Conservation (phyloP, 2,888 invertebrate genomes). For the Catonia carolina region DNA sequence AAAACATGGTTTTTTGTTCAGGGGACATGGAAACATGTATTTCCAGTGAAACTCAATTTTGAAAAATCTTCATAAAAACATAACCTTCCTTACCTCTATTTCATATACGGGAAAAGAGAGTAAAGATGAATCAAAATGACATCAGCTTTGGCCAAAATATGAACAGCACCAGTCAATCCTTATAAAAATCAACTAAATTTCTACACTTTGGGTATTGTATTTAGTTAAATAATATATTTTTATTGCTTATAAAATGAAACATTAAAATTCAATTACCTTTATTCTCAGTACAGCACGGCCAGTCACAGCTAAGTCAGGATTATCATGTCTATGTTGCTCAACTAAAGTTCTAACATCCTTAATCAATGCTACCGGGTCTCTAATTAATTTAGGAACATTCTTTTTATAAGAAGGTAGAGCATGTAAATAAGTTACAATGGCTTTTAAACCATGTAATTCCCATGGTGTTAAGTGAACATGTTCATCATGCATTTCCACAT, state of each 20-base stretch:
- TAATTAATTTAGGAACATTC: slow-evolving; percentile 83
- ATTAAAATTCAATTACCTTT: neutral
- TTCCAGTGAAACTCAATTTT: too few species aligned
- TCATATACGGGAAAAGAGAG: too few species aligned
- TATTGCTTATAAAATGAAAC: neutral
- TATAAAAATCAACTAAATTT: too few species aligned
- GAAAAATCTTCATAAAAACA: too few species aligned
- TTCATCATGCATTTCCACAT: slow-evolving; percentile 39
- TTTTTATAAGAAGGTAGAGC: slow-evolving; percentile 83
- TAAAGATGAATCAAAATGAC: too few species aligned
- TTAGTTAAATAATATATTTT: too few species aligned
- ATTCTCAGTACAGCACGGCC: slow-evolving; percentile 48
- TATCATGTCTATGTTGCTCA: slow-evolving; percentile 79
- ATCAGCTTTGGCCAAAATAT: too few species aligned
- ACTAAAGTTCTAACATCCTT: slow-evolving; percentile 83
- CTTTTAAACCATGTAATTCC: slow-evolving; percentile 50
- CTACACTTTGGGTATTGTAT: too few species aligned
- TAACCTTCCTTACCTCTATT: too few species aligned
- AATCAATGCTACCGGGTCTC: slow-evolving; percentile 82
- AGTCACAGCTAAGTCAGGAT: slow-evolving; percentile 70
- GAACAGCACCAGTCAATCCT: too few species aligned
- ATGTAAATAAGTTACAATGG: slow-evolving; percentile 86
- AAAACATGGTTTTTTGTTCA: too few species aligned
- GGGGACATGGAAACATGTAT: too few species aligned
- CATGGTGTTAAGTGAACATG: slow-evolving; percentile 73